Evolutionary conservation across 2,888 invertebrate genomes (phyloP).

Genomic region (Kuschelorhynchus macadamiae): DNA sequence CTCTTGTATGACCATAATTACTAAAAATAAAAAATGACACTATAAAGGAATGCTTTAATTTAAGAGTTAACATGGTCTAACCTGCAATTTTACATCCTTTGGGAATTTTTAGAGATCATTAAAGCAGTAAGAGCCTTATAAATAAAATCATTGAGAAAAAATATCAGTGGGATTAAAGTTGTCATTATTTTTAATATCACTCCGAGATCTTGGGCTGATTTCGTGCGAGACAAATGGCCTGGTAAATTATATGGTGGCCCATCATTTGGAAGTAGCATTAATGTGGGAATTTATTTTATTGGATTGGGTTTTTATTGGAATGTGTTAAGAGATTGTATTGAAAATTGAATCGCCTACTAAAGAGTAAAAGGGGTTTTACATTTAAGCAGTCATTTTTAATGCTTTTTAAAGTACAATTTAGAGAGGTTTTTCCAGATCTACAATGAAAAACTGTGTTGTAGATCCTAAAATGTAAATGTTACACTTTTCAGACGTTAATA

Average conservation of each 20-base stretch:
- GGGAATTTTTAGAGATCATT: conserved; percentile 41
- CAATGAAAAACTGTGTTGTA: no score
- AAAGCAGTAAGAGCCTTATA: conserved; percentile 31
- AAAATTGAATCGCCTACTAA: no score
- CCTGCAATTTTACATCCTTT: conserved; percentile 45
- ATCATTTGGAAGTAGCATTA: conserved; percentile 15
- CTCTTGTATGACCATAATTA: conserved; percentile 22
- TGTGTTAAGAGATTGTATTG: background rate
- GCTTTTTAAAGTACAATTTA: no score
- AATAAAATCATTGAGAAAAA: conserved; percentile 29
- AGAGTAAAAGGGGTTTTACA: no score
- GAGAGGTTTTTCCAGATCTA: no score
- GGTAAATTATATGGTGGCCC: conserved; percentile 37
- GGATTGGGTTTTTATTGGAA: conserved; percentile 20
- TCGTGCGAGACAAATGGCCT: conserved; percentile 24
- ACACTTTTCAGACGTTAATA: no score
- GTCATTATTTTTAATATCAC: conserved; percentile 47
- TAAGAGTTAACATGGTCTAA: conserved; percentile 31
- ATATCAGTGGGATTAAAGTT: conserved; percentile 25
- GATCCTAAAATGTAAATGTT: no score
- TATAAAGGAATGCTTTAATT: conserved; percentile 42
- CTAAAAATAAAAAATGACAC: conserved; percentile 39
- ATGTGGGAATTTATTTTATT: conserved; percentile 33
- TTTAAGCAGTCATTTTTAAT: no score
- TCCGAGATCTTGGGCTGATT: conserved; percentile 18